A percentile compares a stretch with the other conserved stretches of the same genome.
phyloP scores from a whole-genome alignment of 2,113 vertebrate species.

The Spea multiplicata region DNA sequence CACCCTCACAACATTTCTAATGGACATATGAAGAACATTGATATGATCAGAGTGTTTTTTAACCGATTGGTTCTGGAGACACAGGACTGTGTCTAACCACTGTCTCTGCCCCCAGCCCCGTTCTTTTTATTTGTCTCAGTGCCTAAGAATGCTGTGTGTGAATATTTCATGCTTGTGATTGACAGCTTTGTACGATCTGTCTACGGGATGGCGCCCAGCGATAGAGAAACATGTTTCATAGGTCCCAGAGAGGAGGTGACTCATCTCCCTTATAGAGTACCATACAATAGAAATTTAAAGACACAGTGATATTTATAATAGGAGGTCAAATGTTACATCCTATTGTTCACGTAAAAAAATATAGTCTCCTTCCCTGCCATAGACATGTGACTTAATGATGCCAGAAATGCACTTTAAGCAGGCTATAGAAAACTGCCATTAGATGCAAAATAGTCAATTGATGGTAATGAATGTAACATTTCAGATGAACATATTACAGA shows the following conservation, averaged over 20 bases:
- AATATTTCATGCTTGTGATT: conserved; percentile 77
- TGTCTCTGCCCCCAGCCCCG: conserved; percentile 8
- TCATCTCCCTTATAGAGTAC: conserved; percentile 31
- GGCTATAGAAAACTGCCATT: too few relatives aligned
- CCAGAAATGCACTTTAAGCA: too few relatives aligned
- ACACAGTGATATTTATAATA: neutral
- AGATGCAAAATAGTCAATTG: too few relatives aligned
- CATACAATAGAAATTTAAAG: conserved; percentile 24
- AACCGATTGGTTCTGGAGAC: conserved; percentile 8
- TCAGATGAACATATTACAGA: too few relatives aligned
- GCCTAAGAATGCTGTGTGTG: conserved; percentile 52
- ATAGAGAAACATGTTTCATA: conserved; percentile 36
- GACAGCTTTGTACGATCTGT: conserved; percentile 69
- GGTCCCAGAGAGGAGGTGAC: conserved; percentile 39
- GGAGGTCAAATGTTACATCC: neutral
- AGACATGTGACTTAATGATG: too few relatives aligned
- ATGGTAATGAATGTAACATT: too few relatives aligned
- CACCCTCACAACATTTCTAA: too few relatives aligned
- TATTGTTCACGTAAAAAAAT: too few relatives aligned
- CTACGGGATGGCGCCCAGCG: conserved; percentile 68
- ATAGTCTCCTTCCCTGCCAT: too few relatives aligned
- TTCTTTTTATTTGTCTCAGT: conserved; percentile 28
- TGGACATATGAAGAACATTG: too few relatives aligned
- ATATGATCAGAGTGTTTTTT: neutral
- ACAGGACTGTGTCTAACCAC: conserved; percentile 16